Evolutionary conservation across 2,797 vertebrate species (phyloP), one percentile per base, ranked within the genome.

Genomic region (Sylvia borin): DNA sequence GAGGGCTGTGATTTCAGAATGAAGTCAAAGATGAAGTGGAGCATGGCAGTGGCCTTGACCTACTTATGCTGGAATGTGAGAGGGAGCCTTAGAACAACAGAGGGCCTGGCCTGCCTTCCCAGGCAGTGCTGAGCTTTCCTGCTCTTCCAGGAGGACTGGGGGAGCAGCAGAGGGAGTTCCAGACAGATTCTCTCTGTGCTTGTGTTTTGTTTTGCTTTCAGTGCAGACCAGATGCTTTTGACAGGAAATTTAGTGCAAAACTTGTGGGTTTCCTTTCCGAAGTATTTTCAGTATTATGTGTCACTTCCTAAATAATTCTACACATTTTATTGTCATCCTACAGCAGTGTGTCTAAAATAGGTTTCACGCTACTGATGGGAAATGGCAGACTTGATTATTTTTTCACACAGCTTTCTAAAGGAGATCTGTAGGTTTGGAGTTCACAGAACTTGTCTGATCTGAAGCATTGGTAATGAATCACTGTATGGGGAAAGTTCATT

Each of bases 11-110:
- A 47, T 76, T 85, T 53, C 31, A 79, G 86, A 74, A 67, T 77
- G 86, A 64, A 95, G 83, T 90, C 85, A 54, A 11, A 57, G 86
- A 34, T 90, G 85, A 95, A 95, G 88, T 67, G 88, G 77, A 95
- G 86, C 80, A 60, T 79, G 77, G 77, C 95, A 76, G 62, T 70
- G 83, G 79, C 93, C 4, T 0, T 97, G 94, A 96, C 92, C 94
- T 78, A 67, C 77, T 92, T 96, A 47, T 53, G n/a, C 58, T 43
- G 80, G 43, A 86, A n/a, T 58, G 68, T 20, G n/a, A 72, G 91
- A 54, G 84, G 62, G 58, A 78, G 47, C 22, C 57, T 48, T 2
- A 29, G 70, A 92, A 47, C 76, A 89, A 1, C 34, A 53, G 73
- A 47, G 66, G 47, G 80, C 22, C 55, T 67, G 65, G 76, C 2